Evolutionary conservation across 2,888 invertebrate genomes (phyloP).

Genomic region (Fabriciana adippe): DNA sequence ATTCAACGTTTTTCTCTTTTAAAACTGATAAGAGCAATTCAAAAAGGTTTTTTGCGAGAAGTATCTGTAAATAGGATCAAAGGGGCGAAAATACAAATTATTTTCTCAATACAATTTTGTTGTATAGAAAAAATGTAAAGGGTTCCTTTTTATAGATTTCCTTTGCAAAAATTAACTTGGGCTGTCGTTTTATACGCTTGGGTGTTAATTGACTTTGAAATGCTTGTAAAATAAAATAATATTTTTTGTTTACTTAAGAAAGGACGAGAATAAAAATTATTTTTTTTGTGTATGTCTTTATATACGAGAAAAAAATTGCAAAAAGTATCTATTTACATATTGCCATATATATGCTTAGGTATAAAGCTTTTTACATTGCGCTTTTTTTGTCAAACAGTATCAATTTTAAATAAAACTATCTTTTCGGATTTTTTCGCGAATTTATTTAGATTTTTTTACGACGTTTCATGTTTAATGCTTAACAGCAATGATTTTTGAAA

Average conservation of each 20-base stretch:
- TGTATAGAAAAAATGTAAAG: slow-evolving; percentile 57
- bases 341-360: too few species aligned
- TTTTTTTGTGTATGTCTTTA: too few species aligned
- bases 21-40: slow-evolving; percentile 41
- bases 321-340: too few species aligned
- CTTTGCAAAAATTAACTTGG: slow-evolving; percentile 33
- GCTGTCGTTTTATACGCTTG: slow-evolving; percentile 15
- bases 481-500: too few species aligned
- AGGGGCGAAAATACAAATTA: slow-evolving; percentile 62
- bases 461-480: too few species aligned
- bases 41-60: slow-evolving; percentile 46
- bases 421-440: too few species aligned
- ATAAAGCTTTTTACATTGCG: too few species aligned
- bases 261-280: too few species aligned
- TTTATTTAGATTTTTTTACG: too few species aligned
- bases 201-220: background rate
- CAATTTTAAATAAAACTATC: too few species aligned
- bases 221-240: background rate
- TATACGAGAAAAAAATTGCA: too few species aligned
- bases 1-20: background rate
- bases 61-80: slow-evolving; percentile 54
- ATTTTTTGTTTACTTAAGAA: background rate
- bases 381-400: too few species aligned
- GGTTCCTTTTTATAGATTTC: slow-evolving; percentile 35
- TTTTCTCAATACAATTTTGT: slow-evolving; percentile 69